Evolutionary conservation across 2,113 vertebrate genomes (phyloP).

Genomic region (Plectropomus leopardus): DNA sequence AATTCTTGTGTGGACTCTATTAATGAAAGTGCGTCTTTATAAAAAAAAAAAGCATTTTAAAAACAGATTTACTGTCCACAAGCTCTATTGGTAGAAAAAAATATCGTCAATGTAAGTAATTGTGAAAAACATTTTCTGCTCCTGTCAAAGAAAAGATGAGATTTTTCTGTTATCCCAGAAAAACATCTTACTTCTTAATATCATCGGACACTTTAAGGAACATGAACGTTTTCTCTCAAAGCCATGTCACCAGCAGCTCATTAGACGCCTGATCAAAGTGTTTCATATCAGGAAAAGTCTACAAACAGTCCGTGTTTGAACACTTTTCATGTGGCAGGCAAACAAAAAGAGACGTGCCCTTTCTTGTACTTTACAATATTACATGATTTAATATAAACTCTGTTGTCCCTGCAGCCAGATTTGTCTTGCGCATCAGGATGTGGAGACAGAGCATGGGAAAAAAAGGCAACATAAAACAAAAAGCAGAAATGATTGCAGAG

Average conservation of each 20-base stretch:
- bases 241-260: conserved; percentile 64
- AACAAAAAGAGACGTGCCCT: conserved; percentile 59
- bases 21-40: conserved; percentile 30
- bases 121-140: conserved; percentile 6
- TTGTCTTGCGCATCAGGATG: conserved; percentile 54
- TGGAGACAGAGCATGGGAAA: conserved; percentile 40
- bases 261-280: conserved; percentile 73
- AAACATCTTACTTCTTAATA: conserved; percentile 49
- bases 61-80: conserved; percentile 11
- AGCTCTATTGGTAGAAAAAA: conserved; percentile 29
- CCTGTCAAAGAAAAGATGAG: conserved; percentile 40
- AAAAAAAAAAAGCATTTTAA: conserved; percentile 22
- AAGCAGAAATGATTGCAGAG: conserved; percentile 35
- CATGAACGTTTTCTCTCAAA: conserved; percentile 60
- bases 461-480: conserved; percentile 46
- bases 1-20: conserved; percentile 36
- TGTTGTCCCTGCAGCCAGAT: conserved; percentile 28
- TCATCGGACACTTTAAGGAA: conserved; percentile 56
- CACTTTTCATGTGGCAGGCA: conserved; percentile 55
- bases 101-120: conserved; percentile 20
- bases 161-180: conserved; percentile 31
- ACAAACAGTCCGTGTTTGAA: conserved; percentile 45
- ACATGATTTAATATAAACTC: conserved; percentile 62
- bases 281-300: conserved; percentile 52
- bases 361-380: conserved; percentile 54